Conservation (phyloP, 1,140 invertebrate species). For the Drosophila pseudoobscura region DNA sequence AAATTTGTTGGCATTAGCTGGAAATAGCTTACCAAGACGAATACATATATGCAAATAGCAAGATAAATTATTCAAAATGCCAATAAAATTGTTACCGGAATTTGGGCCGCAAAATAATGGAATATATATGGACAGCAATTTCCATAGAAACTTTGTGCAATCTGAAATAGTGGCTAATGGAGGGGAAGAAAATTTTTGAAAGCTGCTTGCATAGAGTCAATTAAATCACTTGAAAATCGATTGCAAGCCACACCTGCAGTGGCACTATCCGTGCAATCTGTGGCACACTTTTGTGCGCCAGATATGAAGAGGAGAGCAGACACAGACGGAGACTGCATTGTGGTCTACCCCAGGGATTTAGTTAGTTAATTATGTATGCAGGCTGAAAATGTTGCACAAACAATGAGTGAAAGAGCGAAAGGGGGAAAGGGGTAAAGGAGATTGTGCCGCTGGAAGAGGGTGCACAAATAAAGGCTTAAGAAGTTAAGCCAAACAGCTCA, state of each 20-base stretch:
- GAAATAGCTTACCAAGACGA: too few species aligned
- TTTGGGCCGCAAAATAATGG: too few species aligned
- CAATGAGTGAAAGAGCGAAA: background rate
- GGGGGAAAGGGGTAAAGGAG: background rate
- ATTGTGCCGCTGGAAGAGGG: slow-evolving; percentile 16
- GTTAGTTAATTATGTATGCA: slow-evolving; percentile 51
- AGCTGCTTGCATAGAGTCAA: slow-evolving; percentile 1
- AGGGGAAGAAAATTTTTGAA: slow-evolving; percentile 18
- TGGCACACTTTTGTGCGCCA: slow-evolving; percentile 11
- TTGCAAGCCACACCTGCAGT: slow-evolving; percentile 11
- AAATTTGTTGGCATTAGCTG: too few species aligned
- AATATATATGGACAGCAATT: background rate
- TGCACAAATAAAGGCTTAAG: slow-evolving; percentile 46
- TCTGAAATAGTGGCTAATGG: slow-evolving; percentile 18
- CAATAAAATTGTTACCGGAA: too few species aligned
- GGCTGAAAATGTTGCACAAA: slow-evolving; percentile 19
- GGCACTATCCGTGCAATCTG: slow-evolving; percentile 22
- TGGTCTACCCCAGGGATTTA: slow-evolving; percentile 9
- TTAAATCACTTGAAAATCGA: slow-evolving; percentile 27
- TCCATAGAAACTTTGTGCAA: slow-evolving; percentile 4
- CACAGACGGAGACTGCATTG: slow-evolving; percentile 9
- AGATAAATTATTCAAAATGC: too few species aligned
- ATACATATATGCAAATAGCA: too few species aligned
- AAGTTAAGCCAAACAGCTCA: slow-evolving; percentile 40
- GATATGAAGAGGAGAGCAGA: slow-evolving; percentile 1